A percentile compares a stretch with the other conserved stretches of the same genome.
phyloP scores from a whole-genome alignment of 2,113 vertebrate species.

The Etheostoma cragini region DNA sequence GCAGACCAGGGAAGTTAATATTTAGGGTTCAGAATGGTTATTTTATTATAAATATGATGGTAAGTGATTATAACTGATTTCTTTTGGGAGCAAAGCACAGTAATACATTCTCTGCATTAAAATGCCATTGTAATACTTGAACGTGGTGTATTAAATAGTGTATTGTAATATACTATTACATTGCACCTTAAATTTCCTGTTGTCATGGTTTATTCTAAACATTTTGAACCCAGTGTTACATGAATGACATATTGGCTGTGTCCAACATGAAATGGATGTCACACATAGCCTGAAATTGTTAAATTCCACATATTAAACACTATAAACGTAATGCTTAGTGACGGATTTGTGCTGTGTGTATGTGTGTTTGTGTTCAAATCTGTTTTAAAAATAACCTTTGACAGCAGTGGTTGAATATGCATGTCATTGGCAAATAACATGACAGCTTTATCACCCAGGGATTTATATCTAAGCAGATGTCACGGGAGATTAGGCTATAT shows the following conservation, averaged over 20 bases:
- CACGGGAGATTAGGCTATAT: slow-evolving; percentile 4
- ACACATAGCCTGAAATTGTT: neutral
- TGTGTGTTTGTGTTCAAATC: neutral
- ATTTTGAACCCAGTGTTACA: neutral
- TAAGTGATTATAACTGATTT: neutral
- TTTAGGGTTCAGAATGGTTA: neutral
- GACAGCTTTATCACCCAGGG: slow-evolving; percentile 15
- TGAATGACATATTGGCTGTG: neutral
- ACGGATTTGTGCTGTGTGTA: neutral
- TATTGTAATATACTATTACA: neutral
- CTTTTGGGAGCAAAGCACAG: neutral
- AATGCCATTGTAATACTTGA: neutral
- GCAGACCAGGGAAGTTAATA: neutral
- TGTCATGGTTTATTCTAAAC: neutral
- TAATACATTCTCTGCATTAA: neutral
- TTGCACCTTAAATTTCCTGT: neutral
- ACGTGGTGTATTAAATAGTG: no score
- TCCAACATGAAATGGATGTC: neutral
- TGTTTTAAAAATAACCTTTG: slow-evolving; percentile 19
- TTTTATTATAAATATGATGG: neutral
- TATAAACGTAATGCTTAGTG: neutral
- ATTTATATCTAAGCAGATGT: slow-evolving; percentile 27
- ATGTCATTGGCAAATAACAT: neutral
- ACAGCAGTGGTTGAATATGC: slow-evolving; percentile 33
- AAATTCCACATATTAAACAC: neutral